Evolutionary conservation across 2,113 vertebrate species (phyloP).

Genomic region (Bungarus multicinctus): DNA sequence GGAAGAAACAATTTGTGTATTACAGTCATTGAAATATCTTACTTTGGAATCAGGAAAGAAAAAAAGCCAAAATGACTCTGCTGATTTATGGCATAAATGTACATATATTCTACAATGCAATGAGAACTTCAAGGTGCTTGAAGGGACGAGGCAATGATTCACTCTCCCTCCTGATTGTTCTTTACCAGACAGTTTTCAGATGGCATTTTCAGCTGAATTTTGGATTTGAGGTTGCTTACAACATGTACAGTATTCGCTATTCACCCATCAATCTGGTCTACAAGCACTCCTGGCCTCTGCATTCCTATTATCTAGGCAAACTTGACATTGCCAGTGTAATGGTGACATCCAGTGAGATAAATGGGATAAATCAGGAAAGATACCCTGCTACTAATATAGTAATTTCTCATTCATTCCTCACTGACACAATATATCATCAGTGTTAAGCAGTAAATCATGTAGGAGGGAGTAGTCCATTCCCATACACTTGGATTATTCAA

Average conservation of each 20-base stretch:
- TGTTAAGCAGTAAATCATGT: neutral
- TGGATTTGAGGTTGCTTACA: neutral
- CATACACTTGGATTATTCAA: neutral
- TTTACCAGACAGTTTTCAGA: neutral
- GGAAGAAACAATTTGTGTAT: neutral
- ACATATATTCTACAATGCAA: neutral
- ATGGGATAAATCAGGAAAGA: neutral
- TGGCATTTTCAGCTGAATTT: neutral
- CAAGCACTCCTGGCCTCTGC: neutral
- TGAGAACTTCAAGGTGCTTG: neutral
- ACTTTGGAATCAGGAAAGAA: neutral
- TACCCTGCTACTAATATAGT: neutral
- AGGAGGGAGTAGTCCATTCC: neutral
- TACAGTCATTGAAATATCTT: slow-evolving; percentile 17
- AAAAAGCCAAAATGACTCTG: neutral
- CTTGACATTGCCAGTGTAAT: neutral
- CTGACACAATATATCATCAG: neutral
- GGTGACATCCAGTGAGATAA: neutral
- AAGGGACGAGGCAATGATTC: neutral
- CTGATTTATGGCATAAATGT: neutral
- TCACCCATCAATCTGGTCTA: neutral
- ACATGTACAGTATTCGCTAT: neutral
- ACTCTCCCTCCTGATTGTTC: neutral
- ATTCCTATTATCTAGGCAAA: neutral
- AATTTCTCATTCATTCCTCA: neutral